phyloP scores from a whole-genome alignment of 1,140 invertebrate species.

The Zaprionus inermis region DNA sequence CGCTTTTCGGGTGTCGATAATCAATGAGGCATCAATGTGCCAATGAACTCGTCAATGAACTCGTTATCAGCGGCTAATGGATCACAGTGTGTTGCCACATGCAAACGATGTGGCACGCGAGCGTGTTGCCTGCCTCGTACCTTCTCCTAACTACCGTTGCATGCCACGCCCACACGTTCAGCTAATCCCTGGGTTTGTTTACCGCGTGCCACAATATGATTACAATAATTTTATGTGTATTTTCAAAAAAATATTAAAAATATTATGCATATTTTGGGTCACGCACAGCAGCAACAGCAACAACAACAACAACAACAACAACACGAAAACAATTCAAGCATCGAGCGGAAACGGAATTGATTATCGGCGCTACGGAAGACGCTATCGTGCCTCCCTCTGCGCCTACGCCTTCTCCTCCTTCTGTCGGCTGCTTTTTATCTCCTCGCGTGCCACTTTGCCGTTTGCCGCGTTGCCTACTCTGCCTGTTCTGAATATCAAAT shows the following conservation, averaged over 20 bases:
- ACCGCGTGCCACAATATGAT: constrained; percentile 54
- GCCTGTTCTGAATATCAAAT: constrained; percentile 47
- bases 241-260: constrained; percentile 23
- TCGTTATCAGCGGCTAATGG: constrained; percentile 69
- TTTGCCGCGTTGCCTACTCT: constrained; percentile 41
- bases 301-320: neutral
- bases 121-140: no score
- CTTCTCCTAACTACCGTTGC: neutral
- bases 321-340: constrained; percentile 35
- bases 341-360: constrained; percentile 76
- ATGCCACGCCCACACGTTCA: constrained; percentile 32
- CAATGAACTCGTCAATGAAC: constrained; percentile 78
- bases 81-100: constrained; percentile 37
- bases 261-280: constrained; percentile 65
- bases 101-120: constrained; percentile 57
- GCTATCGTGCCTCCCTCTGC: constrained; percentile 29
- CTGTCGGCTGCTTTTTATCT: constrained; percentile 58
- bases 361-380: constrained; percentile 64
- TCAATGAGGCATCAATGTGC: constrained; percentile 70
- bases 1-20: constrained; percentile 37
- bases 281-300: constrained; percentile 53
- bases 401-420: neutral
- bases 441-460: constrained; percentile 62
- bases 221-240: constrained; percentile 71
- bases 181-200: constrained; percentile 37